Evolutionary conservation across 2,888 invertebrate species (phyloP).

Genomic region (Colletes collaris): DNA sequence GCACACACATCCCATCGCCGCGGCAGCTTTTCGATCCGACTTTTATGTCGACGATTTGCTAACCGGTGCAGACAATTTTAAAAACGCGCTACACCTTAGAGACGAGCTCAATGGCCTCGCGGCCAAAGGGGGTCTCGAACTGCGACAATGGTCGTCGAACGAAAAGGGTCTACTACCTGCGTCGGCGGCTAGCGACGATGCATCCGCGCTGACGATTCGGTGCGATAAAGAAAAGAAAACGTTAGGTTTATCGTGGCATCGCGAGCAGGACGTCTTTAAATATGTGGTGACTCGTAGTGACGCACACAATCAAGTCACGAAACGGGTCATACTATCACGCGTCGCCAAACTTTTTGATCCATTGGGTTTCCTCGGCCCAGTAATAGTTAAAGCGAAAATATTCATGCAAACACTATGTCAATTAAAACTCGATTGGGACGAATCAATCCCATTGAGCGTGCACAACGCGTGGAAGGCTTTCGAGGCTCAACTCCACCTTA

Average conservation of each 20-base stretch:
- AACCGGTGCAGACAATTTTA: background rate
- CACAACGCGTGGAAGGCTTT: background rate
- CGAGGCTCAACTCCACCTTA: background rate
- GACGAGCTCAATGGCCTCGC: background rate
- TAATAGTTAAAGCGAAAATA: background rate
- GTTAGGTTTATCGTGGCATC: background rate
- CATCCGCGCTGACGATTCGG: too few relatives aligned
- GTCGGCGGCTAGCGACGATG: too few relatives aligned
- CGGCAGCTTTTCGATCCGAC: background rate
- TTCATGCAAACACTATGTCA: background rate
- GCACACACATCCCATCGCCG: background rate
- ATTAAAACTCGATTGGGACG: background rate
- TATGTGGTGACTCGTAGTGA: too few relatives aligned
- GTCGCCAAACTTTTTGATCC: background rate
- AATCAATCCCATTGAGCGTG: background rate
- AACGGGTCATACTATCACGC: background rate
- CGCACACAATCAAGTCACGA: background rate
- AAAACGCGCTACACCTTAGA: background rate
- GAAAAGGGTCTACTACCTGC: too few relatives aligned
- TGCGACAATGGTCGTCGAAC: too few relatives aligned
- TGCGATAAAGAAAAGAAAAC: background rate
- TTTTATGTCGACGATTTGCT: constrained; percentile 13
- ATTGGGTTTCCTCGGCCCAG: too few relatives aligned
- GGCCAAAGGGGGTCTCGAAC: too few relatives aligned
- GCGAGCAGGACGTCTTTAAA: background rate